A percentile compares a stretch with the other conserved stretches of the same genome.
Evolutionary conservation across 2,888 invertebrate species (phyloP).

Genomic region (Liopterus haemorrhoidalis): DNA sequence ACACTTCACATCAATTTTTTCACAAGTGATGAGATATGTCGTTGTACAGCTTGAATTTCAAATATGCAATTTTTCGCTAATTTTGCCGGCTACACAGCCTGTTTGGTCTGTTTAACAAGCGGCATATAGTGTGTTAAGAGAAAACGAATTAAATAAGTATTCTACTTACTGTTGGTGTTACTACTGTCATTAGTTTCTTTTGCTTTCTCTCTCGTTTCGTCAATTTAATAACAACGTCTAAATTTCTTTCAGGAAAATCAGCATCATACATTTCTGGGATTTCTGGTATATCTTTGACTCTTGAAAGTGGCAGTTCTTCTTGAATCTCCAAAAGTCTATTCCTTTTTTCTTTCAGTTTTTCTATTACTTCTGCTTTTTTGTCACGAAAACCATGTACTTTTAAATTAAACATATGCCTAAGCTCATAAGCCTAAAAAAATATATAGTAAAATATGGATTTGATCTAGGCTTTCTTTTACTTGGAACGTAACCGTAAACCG

Average conservation of each 20-base stretch:
- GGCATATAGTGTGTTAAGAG: too few relatives aligned
- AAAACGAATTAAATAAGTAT: too few relatives aligned
- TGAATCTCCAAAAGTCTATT: constrained; percentile 51
- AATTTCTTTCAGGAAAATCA: constrained; percentile 56
- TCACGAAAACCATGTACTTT: constrained; percentile 45
- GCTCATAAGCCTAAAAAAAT: constrained; percentile 8
- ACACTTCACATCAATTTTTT: too few relatives aligned
- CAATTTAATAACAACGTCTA: constrained; percentile 44
- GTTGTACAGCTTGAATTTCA: too few relatives aligned
- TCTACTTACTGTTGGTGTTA: too few relatives aligned
- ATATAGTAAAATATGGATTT: not conserved
- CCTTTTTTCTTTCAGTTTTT: constrained; percentile 39
- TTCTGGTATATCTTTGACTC: constrained; percentile 46
- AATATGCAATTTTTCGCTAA: too few relatives aligned
- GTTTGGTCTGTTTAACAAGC: too few relatives aligned
- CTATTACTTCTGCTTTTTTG: constrained; percentile 44
- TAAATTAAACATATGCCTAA: constrained; percentile 48
- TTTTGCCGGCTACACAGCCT: too few relatives aligned
- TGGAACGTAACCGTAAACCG: not conserved
- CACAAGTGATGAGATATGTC: too few relatives aligned
- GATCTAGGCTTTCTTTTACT: not conserved
- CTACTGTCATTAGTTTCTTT: too few relatives aligned
- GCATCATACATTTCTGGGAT: constrained; percentile 49
- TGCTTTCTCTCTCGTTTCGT: too few relatives aligned
- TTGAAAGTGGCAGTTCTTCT: constrained; percentile 51